Base-by-base conservation (phyloP, 2,888 invertebrate species). In the Phlogophora meticulosa region DNA sequence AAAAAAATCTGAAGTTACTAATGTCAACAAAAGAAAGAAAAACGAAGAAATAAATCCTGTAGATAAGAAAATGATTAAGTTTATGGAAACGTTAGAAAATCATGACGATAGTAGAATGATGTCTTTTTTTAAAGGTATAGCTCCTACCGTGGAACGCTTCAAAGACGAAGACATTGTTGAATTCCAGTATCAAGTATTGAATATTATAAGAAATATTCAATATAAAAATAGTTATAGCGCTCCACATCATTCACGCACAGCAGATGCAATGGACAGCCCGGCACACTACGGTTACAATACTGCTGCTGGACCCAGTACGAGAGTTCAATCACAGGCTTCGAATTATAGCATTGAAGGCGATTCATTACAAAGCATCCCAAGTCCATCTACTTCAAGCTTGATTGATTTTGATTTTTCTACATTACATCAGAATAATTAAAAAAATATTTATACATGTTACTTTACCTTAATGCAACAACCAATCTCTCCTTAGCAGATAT, bases 91-190 rank as follows among this genome's bases (percentile, higher is more conserved):
- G 15, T 53, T 78, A 59, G 75, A 78, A 78, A 79, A 82, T 71
- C 69, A 82, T 46, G 80, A 84, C 17, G 75, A 80, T 5, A 82
- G 72, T 72, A 71, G 82, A 22, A 59, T 77, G 60, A 78, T 76
- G 80, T 80, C 58, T 57, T 83, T 82, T 82, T 76, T 76, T 74
- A 70, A 73, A 70, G 70, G 69, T 22, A 72, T 76, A 60, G 56
- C 53, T 45, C 62, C 76, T 63, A 72, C 76, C 51, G 82, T 83
- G 45, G 76, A 78, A 61, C 70, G 64, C 60, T 80, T 81, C 40
- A 80, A 71, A 53, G 80, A 81, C 53, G 78, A 80, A 71, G 78
- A 83, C 38, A 77, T 70, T 71, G 76, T 83, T 66, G 81, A 83
- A 60, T 83, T 81, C 57, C 80, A 83, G 52, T 82, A 78, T 55